Base-by-base conservation (phyloP, 2,888 invertebrate genomes). In the Diarsia brunnea region DNA sequence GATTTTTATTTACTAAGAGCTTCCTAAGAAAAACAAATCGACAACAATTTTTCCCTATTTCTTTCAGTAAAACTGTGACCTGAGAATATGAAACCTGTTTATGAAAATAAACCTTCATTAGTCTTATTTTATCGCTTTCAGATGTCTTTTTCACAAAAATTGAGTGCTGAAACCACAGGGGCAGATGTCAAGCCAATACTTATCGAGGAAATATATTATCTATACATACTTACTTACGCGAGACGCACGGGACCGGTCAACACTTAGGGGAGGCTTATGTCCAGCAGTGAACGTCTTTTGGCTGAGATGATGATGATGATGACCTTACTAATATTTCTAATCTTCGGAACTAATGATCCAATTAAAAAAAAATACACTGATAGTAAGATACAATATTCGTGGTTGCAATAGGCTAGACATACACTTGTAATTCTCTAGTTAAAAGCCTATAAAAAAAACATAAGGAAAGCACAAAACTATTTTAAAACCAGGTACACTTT, bases 11-110 rank as follows among this genome's bases (percentile, higher is more conserved):
- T 38, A 7, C 70, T 16, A 27, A 43, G 43, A 51, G 58, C 47
- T 53, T 64, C 53, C 27, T 83, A 73, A 73, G 65, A 67, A 75
- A 55, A 73, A 81, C 65, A 74, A 80, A 77, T 78, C 24, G 31
- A 12, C 21, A 11, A 45, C 31, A 24, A 74, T 73, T 81, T 83
- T 60, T 78, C 61, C 31, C 64, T 60, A 68, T 83, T 83, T 69
- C 2, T 73, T 71, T 61, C 65, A 67, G 19, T 68, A 47, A 31
- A 78, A 70, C 14, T 10, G n/a, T 45, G 82, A 71, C 68, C 78
- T 74, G 27, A 51, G 24, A 82, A 76, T 69, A 74, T 69, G 31
- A 61, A 53, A 64, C 12, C 11, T 69, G 14, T 77, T 77, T 71
- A 71, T 58, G 10, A 68, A 8, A 72, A n/a, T 16, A n/a, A 55